phyloP scores from a whole-genome alignment of 2,113 vertebrate species.

The Aegithalos caudatus region DNA sequence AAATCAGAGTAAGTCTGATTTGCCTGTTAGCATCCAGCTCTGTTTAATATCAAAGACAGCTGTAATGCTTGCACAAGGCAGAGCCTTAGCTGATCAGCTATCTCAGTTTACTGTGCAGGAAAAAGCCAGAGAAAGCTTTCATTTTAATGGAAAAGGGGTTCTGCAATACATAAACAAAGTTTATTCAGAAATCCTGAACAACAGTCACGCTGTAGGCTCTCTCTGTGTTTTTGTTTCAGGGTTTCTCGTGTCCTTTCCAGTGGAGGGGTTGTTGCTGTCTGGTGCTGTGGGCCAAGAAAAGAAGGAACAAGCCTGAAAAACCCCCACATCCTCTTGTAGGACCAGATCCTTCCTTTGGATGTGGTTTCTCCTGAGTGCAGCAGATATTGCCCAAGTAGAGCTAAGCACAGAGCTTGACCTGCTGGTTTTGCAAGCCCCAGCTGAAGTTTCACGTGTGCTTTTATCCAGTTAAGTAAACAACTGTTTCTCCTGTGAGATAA shows the following conservation, averaged over 20 bases:
- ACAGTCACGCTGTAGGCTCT: neutral
- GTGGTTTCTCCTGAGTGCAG: neutral
- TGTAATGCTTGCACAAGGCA: constrained; percentile 22
- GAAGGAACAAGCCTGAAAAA: neutral
- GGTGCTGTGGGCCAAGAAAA: neutral
- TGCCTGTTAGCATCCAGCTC: constrained; percentile 50
- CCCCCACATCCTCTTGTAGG: neutral
- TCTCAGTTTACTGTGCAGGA: neutral
- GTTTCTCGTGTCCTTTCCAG: neutral
- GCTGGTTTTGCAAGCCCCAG: neutral
- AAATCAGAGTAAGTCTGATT: constrained; percentile 45
- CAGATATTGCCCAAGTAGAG: neutral
- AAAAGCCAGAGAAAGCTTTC: neutral
- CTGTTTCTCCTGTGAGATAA: neutral
- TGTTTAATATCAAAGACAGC: constrained; percentile 66
- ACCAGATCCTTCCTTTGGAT: neutral
- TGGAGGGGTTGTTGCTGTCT: neutral
- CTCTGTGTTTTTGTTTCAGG: neutral
- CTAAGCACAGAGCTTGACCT: neutral
- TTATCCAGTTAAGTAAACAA: neutral
- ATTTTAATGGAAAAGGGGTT: neutral
- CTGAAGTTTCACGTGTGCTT: neutral
- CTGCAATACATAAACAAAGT: neutral
- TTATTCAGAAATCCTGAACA: neutral
- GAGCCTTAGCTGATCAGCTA: neutral